phyloP scores from a whole-genome alignment of 2,797 vertebrate genomes.

The Varecia variegata region DNA sequence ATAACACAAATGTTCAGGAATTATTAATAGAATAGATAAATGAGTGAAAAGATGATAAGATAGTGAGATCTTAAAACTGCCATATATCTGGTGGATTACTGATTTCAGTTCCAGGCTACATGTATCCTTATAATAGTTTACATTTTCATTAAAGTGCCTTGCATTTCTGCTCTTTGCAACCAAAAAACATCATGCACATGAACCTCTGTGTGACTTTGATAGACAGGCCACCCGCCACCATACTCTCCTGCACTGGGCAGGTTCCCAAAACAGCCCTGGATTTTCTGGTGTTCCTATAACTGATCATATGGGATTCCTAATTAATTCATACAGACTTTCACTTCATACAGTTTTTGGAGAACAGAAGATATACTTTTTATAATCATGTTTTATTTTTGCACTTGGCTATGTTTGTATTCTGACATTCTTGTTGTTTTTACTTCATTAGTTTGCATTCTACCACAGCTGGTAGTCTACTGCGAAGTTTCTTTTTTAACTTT shows the following conservation, averaged over 20 bases:
- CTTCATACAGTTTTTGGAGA: constrained; percentile 11
- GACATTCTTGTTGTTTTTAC: background rate
- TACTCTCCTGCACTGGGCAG: no score
- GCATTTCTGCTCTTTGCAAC: background rate
- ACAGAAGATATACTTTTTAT: background rate
- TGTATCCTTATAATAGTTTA: background rate
- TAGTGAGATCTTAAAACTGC: background rate
- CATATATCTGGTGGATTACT: background rate
- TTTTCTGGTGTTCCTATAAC: background rate
- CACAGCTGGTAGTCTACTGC: background rate
- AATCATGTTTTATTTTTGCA: background rate
- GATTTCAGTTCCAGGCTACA: background rate
- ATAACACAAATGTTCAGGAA: background rate
- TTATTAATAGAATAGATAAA: background rate
- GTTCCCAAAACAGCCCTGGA: background rate
- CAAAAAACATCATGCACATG: background rate
- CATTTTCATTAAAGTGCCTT: background rate
- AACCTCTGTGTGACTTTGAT: background rate
- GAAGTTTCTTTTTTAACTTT: constrained; percentile 19
- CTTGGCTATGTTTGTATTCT: background rate
- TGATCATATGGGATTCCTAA: background rate
- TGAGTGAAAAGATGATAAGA: background rate
- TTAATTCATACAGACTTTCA: background rate
- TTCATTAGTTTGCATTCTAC: background rate
- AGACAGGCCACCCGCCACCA: background rate